Percentiles rank a stretch among this genome's conserved stretches.
Evolutionary conservation across 2,888 invertebrate genomes (phyloP).

Genomic region (Acanthosepion lycidas): DNA sequence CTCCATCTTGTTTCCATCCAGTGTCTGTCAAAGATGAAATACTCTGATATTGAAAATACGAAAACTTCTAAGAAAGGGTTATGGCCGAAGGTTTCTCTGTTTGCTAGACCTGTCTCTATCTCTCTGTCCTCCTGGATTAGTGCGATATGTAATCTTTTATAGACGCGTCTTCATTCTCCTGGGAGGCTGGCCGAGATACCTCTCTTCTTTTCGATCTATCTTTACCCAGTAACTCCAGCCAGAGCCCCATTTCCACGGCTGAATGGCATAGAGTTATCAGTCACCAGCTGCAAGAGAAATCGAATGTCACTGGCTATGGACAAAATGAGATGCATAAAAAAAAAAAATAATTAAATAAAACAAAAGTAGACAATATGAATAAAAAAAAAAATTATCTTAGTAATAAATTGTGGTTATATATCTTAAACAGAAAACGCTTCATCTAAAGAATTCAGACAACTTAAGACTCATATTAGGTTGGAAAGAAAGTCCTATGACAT

Average conservation of each 20-base stretch:
- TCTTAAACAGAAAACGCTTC: no score
- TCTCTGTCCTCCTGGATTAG: background rate
- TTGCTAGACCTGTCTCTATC: background rate
- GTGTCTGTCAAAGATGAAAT: constrained; percentile 33
- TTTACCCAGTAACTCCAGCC: background rate
- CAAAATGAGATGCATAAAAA: background rate
- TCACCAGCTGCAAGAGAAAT: background rate
- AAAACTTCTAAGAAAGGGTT: background rate
- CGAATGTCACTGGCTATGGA: background rate
- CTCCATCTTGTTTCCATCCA: background rate
- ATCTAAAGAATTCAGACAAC: no score
- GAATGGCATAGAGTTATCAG: background rate
- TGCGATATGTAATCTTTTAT: background rate
- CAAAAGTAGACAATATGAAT: no score
- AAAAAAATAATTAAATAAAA: no score
- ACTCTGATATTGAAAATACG: background rate
- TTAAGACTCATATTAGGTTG: no score
- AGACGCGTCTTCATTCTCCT: background rate
- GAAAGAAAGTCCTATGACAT: no score
- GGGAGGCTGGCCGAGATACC: background rate
- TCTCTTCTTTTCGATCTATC: background rate
- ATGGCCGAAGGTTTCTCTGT: background rate
- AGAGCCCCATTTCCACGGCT: background rate
- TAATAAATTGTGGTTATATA: no score
- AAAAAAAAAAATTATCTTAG: no score